Percentiles rank a stretch among this genome's conserved stretches.
phyloP scores from a whole-genome alignment of 2,113 vertebrate species.

The Oxyura jamaicensis region DNA sequence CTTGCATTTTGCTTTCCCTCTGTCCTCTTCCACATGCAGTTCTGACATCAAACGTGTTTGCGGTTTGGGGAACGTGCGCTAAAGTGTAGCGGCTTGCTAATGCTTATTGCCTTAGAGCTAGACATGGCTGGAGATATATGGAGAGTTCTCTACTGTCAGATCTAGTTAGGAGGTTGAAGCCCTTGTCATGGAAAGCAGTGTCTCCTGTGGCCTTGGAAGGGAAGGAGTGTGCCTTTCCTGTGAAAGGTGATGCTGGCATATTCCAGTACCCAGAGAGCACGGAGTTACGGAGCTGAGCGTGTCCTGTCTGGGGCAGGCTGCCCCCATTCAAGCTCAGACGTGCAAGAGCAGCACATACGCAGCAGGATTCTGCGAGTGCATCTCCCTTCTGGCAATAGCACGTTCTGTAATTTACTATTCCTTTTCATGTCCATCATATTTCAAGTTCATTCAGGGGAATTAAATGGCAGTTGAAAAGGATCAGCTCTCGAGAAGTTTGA shows the following conservation, averaged over 20 bases:
- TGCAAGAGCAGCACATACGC: accelerated
- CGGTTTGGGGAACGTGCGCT: neutral
- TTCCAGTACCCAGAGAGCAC: neutral
- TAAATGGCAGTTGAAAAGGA: neutral
- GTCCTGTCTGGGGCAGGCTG: neutral
- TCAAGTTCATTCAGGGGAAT: neutral
- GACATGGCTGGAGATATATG: accelerated
- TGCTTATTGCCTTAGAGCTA: neutral
- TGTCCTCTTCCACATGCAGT: neutral
- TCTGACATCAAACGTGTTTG: neutral
- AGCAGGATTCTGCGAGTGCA: neutral
- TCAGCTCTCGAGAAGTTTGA: neutral
- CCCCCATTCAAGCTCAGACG: neutral
- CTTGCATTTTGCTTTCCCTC: neutral
- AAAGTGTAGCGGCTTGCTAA: neutral
- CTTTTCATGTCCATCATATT: neutral
- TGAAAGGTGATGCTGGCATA: too few relatives aligned
- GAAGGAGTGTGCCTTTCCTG: neutral
- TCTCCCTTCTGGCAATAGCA: neutral
- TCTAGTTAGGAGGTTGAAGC: neutral
- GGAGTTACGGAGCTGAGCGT: accelerated
- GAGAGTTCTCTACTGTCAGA: neutral
- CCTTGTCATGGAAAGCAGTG: accelerated
- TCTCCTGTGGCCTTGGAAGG: neutral
- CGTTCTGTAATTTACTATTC: neutral